Conservation (phyloP, 2,797 vertebrate species). For the Pangasius djambal region DNA sequence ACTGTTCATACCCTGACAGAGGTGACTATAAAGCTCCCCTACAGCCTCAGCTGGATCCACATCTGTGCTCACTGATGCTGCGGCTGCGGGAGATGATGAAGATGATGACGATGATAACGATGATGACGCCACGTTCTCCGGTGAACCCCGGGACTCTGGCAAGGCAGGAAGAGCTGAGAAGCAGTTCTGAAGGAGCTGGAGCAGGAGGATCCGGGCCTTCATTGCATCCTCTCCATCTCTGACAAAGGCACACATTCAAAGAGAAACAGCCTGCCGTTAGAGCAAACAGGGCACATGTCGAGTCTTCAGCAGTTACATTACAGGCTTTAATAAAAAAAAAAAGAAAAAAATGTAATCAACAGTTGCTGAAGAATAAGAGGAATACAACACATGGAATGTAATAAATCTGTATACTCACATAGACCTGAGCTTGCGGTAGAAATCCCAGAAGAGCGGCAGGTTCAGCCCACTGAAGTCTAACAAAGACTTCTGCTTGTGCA, state of each 20-base stretch:
- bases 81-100: slow-evolving; percentile 35
- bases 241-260: slow-evolving; percentile 34
- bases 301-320: neutral
- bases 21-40: slow-evolving; percentile 84
- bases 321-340: neutral
- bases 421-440: slow-evolving; percentile 90
- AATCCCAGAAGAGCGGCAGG: slow-evolving; percentile 90
- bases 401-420: slow-evolving; percentile 79
- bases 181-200: slow-evolving; percentile 94
- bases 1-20: slow-evolving; percentile 82
- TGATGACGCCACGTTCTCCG: slow-evolving; percentile 54
- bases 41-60: slow-evolving; percentile 75
- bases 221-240: slow-evolving; percentile 85
- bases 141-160: slow-evolving; percentile 61
- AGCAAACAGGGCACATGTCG: neutral
- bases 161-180: slow-evolving; percentile 83
- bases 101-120: neutral
- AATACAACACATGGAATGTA: neutral
- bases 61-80: slow-evolving; percentile 59
- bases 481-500: slow-evolving; percentile 87
- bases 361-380: neutral
- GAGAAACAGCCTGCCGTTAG: neutral
- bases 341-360: neutral
- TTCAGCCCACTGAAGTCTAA: slow-evolving; percentile 90
- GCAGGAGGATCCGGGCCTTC: slow-evolving; percentile 84